phyloP scores from a whole-genome alignment of 1,140 invertebrate genomes.

The Drosophila elegans region DNA sequence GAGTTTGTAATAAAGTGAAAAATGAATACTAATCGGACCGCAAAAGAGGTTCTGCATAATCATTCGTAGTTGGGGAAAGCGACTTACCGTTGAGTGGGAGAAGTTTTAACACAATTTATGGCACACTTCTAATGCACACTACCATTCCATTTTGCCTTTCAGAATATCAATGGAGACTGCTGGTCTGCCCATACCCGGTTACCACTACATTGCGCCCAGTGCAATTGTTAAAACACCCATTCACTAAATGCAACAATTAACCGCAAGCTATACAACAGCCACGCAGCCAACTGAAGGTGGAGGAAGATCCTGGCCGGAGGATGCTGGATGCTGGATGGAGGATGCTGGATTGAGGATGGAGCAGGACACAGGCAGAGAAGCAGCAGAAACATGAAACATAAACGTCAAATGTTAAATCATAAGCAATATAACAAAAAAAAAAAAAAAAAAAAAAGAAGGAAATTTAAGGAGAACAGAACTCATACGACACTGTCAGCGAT shows the following conservation, averaged over 20 bases:
- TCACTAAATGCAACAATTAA: slow-evolving; percentile 88
- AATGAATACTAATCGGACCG: slow-evolving; percentile 56
- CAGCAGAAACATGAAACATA: slow-evolving; percentile 43
- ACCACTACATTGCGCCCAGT: slow-evolving; percentile 95
- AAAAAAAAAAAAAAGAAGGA: slow-evolving; percentile 8
- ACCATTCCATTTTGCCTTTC: slow-evolving; percentile 67
- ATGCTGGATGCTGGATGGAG: no score
- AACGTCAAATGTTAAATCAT: slow-evolving; percentile 73
- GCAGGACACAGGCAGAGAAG: neutral
- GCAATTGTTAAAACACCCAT: slow-evolving; percentile 96
- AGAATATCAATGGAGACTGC: slow-evolving; percentile 97
- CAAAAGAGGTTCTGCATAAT: neutral
- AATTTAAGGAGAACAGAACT: slow-evolving; percentile 5
- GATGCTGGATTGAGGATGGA: slow-evolving; percentile 18
- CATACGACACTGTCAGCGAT: slow-evolving; percentile 40
- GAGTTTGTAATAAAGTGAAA: slow-evolving; percentile 74
- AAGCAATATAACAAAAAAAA: slow-evolving; percentile 57
- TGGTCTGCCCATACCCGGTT: slow-evolving; percentile 93
- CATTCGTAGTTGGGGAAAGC: neutral
- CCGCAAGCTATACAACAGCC: slow-evolving; percentile 34
- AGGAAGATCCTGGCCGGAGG: neutral
- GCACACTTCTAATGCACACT: slow-evolving; percentile 43
- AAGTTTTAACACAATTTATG: neutral
- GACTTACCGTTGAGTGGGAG: neutral
- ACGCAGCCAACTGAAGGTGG: slow-evolving; percentile 36